Conservation (phyloP, 2,797 vertebrate genomes). For the Chromobotia macracanthus region DNA sequence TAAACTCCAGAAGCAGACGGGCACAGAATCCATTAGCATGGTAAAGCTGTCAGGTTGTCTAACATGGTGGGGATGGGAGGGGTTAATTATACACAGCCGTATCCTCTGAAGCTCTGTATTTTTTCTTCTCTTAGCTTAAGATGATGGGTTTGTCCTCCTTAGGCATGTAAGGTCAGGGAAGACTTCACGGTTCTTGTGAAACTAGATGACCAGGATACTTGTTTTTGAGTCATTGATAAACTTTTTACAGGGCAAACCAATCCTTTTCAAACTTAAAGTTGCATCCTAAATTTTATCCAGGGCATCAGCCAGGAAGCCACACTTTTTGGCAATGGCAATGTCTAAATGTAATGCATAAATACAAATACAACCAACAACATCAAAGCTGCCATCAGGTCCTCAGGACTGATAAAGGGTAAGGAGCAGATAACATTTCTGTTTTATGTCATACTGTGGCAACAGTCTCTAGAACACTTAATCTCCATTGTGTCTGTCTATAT, state of each 20-base stretch:
- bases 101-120: not conserved
- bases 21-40: not conserved
- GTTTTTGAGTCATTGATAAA: not conserved
- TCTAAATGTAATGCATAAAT: too few species aligned
- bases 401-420: not conserved
- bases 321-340: too few species aligned
- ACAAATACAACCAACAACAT: too few species aligned
- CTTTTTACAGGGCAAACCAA: not conserved
- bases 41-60: not conserved
- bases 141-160: not conserved
- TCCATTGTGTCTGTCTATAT: not conserved
- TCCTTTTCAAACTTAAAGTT: too few species aligned
- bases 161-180: not conserved
- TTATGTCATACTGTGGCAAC: not conserved
- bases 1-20: not conserved
- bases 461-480: not conserved
- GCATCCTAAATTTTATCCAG: too few species aligned
- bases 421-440: too few species aligned
- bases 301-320: not conserved
- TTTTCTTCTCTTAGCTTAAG: not conserved
- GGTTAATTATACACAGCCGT: conserved; percentile 7
- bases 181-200: not conserved
- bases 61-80: not conserved
- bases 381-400: too few species aligned
- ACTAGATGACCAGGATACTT: not conserved